Conservation (phyloP, 1,140 invertebrate species). For the Drosophila takahashii region DNA sequence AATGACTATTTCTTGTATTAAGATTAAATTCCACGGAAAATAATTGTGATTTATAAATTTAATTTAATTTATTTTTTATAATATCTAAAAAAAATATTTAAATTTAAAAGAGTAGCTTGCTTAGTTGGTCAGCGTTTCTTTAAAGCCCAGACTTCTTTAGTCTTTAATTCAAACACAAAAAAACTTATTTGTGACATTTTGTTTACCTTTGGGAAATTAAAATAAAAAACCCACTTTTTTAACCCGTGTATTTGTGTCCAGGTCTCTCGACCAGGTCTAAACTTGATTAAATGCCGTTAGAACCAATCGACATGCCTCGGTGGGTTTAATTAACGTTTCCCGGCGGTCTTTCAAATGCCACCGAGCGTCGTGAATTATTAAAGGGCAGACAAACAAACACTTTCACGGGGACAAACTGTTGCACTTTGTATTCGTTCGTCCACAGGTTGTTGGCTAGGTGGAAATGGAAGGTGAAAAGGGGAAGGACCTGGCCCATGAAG, state of each 20-base stretch:
- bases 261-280: neutral
- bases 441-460: slow-evolving; percentile 30
- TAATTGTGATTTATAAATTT: too few relatives aligned
- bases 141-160: neutral
- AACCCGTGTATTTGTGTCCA: neutral
- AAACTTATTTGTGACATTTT: neutral
- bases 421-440: slow-evolving; percentile 24
- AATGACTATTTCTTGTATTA: neutral
- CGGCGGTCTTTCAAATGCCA: slow-evolving; percentile 15
- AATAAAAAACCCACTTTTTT: slow-evolving; percentile 8
- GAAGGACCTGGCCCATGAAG: slow-evolving; percentile 8
- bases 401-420: slow-evolving; percentile 51
- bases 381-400: slow-evolving; percentile 22
- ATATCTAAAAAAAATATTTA: too few relatives aligned
- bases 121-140: neutral
- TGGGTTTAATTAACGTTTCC: slow-evolving; percentile 38
- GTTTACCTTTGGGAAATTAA: slow-evolving; percentile 19
- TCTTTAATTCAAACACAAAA: neutral
- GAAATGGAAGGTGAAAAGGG: neutral
- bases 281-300: slow-evolving; percentile 31
- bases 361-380: slow-evolving; percentile 35
- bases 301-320: slow-evolving; percentile 33
- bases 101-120: neutral
- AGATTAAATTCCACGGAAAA: neutral
- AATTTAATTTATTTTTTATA: too few relatives aligned